These are phyloP conservation scores for Lycaon pictus DNA, from an alignment of 2,113 vertebrate species.

Conservation along the genomic window DNA sequence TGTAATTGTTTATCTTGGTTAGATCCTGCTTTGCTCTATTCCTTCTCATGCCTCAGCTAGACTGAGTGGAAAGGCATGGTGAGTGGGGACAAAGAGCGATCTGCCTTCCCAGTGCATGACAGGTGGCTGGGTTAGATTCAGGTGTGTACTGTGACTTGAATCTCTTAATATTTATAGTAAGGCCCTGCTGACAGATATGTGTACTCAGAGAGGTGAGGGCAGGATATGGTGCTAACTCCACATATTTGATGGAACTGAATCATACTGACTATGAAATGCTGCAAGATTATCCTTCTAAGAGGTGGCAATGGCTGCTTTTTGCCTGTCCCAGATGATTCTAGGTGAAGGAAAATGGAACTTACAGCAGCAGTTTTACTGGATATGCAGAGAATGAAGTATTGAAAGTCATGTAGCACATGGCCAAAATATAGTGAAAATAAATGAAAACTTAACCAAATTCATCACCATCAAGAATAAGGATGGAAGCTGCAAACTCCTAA, in stretches of 20 bases:
- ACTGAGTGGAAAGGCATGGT: background rate
- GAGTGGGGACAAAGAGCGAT: background rate
- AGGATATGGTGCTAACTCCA: background rate
- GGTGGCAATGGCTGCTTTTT: conserved; percentile 90
- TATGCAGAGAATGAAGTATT: conserved; percentile 89
- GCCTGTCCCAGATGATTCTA: conserved; percentile 90
- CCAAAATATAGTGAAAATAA: conserved; percentile 93
- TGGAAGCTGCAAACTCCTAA: conserved; percentile 90
- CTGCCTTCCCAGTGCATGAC: background rate
- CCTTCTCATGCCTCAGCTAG: background rate
- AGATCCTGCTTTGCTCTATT: background rate
- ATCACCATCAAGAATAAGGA: conserved; percentile 91
- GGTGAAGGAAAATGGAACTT: conserved; percentile 87
- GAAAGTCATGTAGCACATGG: conserved; percentile 91
- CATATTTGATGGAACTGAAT: conserved; percentile 93
- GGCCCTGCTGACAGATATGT: background rate
- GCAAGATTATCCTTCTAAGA: conserved; percentile 92
- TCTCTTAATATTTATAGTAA: background rate
- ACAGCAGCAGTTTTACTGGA: conserved; percentile 90
- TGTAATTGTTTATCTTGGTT: background rate
- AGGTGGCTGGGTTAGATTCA: background rate
- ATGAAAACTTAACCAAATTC: conserved; percentile 90
- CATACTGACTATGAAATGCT: conserved; percentile 93
- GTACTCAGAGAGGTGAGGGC: background rate
- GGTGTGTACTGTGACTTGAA: background rate